Conservation (phyloP, 2,888 invertebrate genomes). For the Heliconius aoede region DNA sequence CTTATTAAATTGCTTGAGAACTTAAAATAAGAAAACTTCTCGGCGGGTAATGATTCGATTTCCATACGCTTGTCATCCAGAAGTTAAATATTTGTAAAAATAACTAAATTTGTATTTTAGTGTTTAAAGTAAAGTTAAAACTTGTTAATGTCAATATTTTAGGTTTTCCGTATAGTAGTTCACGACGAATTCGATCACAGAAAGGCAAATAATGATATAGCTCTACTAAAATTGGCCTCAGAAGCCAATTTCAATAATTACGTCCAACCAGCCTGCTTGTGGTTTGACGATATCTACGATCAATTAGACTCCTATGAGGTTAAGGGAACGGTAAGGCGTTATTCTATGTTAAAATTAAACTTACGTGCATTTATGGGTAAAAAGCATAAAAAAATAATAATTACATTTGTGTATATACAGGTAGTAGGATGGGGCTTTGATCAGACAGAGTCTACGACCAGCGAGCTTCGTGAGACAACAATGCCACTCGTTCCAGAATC, state of each 20-base stretch:
- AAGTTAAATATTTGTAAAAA: no score
- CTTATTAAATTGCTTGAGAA: background rate
- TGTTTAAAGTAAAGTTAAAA: background rate
- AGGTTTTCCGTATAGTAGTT: conserved; percentile 1
- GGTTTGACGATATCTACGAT: conserved; percentile 26
- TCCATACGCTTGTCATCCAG: no score
- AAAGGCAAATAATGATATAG: conserved; percentile 26
- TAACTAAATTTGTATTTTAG: no score
- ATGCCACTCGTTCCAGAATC: conserved; percentile 14
- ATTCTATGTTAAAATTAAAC: background rate
- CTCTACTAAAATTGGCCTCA: conserved; percentile 34
- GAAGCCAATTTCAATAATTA: conserved; percentile 35
- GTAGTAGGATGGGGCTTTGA: conserved; percentile 28
- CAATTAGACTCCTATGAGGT: conserved; percentile 6
- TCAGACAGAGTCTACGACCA: conserved; percentile 11
- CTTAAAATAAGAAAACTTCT: no score
- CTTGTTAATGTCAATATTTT: background rate
- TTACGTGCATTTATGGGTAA: background rate
- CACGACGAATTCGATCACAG: conserved; percentile 9
- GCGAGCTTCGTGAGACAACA: conserved; percentile 14
- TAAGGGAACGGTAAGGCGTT: conserved; percentile 34
- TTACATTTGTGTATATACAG: background rate
- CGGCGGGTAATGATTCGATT: no score
- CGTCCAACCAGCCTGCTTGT: conserved; percentile 36
- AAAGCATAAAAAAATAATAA: background rate